phyloP scores from a whole-genome alignment of 37 sponge, comb jelly and placozoan species.

The Ianthella basta region DNA sequence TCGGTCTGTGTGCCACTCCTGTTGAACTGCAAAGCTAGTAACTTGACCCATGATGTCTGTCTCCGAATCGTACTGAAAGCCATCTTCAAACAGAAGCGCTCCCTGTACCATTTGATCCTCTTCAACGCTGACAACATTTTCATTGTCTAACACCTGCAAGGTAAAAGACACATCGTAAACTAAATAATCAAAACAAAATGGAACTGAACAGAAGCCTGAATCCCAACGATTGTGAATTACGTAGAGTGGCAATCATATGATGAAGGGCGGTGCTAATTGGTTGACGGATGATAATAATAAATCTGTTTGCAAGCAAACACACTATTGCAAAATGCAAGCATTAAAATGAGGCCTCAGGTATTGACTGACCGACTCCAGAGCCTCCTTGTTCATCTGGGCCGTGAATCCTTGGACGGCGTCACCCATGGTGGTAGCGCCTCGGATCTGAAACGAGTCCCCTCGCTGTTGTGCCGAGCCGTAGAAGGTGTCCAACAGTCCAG shows the following conservation, averaged over 20 bases:
- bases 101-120: constrained; percentile 24
- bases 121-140: constrained; percentile 10
- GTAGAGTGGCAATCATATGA: too few species aligned
- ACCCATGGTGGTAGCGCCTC: background rate
- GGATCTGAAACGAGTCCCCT: background rate
- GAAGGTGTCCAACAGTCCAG: constrained; percentile 8
- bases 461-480: background rate
- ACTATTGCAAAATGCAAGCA: too few species aligned
- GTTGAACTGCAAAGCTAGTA: background rate
- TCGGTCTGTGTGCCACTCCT: constrained; percentile 64
- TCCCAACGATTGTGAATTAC: too few species aligned
- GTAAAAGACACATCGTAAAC: too few species aligned
- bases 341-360: too few species aligned
- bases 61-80: background rate
- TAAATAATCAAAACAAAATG: too few species aligned
- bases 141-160: background rate
- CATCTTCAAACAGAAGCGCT: background rate
- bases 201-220: too few species aligned
- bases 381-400: constrained; percentile 15
- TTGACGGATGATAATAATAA: too few species aligned
- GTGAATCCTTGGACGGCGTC: constrained; percentile 1
- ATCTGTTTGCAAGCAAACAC: too few species aligned
- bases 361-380: constrained; percentile 6
- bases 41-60: constrained; percentile 2
- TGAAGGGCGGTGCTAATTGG: too few species aligned